phyloP scores from a whole-genome alignment of 2,888 invertebrate species.

The Dryobotodes eremita region DNA sequence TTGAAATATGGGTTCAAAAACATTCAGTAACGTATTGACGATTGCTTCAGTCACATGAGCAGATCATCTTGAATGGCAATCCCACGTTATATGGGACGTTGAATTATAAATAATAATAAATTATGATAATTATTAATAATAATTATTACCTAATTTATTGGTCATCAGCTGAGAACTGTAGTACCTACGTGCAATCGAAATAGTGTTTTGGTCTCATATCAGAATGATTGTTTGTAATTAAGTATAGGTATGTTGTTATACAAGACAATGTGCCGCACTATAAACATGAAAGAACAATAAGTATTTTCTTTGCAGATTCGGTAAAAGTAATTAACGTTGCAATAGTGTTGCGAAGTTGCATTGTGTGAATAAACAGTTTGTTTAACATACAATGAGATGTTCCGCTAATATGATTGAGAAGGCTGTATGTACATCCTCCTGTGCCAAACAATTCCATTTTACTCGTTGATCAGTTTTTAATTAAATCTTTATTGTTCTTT shows the following conservation, averaged over 20 bases:
- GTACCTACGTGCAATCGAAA: background rate
- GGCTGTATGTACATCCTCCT: constrained; percentile 66
- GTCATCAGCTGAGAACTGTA: background rate
- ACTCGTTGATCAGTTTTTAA: constrained; percentile 58
- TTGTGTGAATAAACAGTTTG: constrained; percentile 72
- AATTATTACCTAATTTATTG: too few species aligned
- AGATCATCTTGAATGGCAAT: background rate
- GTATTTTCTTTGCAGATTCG: constrained; percentile 63
- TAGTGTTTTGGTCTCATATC: background rate
- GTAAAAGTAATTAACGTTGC: constrained; percentile 70
- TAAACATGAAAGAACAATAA: constrained; percentile 33
- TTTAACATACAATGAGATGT: constrained; percentile 84
- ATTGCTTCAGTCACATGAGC: background rate
- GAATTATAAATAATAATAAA: too few species aligned
- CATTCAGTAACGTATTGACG: constrained; percentile 25
- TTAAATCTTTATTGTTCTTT: constrained; percentile 57
- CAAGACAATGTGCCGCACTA: constrained; percentile 18
- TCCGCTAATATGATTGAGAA: constrained; percentile 77
- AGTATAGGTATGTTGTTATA: background rate
- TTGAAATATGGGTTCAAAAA: constrained; percentile 21
- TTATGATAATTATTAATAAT: too few species aligned
- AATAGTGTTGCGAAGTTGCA: constrained; percentile 70
- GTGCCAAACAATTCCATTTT: constrained; percentile 48
- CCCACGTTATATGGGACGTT: background rate
- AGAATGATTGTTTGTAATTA: background rate